Evolutionary conservation across 2,888 invertebrate genomes (phyloP).

Genomic region (Melinaea marsaeus): DNA sequence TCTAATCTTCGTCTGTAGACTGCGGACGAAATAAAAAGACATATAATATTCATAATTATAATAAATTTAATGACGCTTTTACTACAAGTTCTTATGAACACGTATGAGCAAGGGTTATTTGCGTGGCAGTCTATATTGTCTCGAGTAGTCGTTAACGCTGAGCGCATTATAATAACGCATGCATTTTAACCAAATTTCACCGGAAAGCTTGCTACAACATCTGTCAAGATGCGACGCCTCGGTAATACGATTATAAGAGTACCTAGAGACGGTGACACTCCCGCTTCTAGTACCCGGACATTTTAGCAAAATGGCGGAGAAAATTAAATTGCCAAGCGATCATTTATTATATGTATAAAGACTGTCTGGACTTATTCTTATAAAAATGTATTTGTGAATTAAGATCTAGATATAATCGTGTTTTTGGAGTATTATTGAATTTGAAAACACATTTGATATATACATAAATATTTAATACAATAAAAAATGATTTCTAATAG

Average conservation of each 20-base stretch:
- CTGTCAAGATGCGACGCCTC: conserved; percentile 43
- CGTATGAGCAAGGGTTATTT: not conserved
- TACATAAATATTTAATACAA: too few relatives aligned
- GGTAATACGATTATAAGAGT: conserved; percentile 64
- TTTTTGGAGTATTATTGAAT: too few relatives aligned
- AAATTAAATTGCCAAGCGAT: conserved; percentile 32
- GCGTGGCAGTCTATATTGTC: not conserved
- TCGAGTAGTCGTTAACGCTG: conserved; percentile 18
- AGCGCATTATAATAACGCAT: conserved; percentile 31
- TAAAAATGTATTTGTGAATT: not conserved
- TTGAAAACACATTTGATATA: too few relatives aligned
- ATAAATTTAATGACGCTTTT: not conserved
- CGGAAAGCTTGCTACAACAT: conserved; percentile 30
- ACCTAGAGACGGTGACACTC: conserved; percentile 26
- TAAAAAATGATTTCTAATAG: too few relatives aligned
- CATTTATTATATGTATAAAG: conserved; percentile 21
- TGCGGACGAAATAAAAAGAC: not conserved
- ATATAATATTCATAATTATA: not conserved
- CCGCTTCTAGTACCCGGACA: conserved; percentile 18
- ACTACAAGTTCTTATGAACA: not conserved
- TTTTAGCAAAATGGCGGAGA: conserved; percentile 32
- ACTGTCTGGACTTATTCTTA: conserved; percentile 8
- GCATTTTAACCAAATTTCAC: conserved; percentile 40
- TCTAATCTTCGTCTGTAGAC: too few relatives aligned
- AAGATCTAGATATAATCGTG: too few relatives aligned